phyloP scores from a whole-genome alignment of 1,140 invertebrate species.

The Rhyzopertha dominica region DNA sequence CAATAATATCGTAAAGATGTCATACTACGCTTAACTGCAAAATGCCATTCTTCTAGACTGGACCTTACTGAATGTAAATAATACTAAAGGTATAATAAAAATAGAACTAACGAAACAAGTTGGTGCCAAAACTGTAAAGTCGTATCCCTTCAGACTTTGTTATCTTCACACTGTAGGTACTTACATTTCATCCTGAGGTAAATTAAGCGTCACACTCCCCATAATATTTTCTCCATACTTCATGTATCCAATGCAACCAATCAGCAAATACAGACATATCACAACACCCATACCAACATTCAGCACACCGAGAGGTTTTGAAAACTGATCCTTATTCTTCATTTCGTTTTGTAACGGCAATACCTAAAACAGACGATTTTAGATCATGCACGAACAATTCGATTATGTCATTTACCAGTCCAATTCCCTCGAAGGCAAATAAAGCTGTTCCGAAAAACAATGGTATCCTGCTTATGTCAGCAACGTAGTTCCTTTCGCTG shows the following conservation, averaged over 20 bases:
- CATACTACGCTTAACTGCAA: too few species aligned
- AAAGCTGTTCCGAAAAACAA: slow-evolving; percentile 70
- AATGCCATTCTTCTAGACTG: too few species aligned
- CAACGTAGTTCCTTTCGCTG: slow-evolving; percentile 42
- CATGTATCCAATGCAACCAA: slow-evolving; percentile 81
- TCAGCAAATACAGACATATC: slow-evolving; percentile 63
- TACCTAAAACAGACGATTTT: too few species aligned
- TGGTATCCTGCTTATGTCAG: slow-evolving; percentile 49
- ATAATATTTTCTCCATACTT: slow-evolving; percentile 61
- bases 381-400: neutral
- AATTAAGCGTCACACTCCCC: slow-evolving; percentile 67
- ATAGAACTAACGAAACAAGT: too few species aligned
- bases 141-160: too few species aligned
- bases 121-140: too few species aligned
- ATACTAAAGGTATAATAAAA: too few species aligned
- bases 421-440: slow-evolving; percentile 73
- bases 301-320: slow-evolving; percentile 69
- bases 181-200: slow-evolving; percentile 56
- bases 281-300: slow-evolving; percentile 80
- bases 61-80: too few species aligned
- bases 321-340: slow-evolving; percentile 69
- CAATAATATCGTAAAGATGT: too few species aligned
- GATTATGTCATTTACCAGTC: slow-evolving; percentile 45
- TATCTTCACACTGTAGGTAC: too few species aligned
- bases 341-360: slow-evolving; percentile 86